Percentiles rank a stretch among this genome's conserved stretches.
phyloP scores from a whole-genome alignment of 2,113 vertebrate genomes.

The Choloepus hoffmanni region DNA sequence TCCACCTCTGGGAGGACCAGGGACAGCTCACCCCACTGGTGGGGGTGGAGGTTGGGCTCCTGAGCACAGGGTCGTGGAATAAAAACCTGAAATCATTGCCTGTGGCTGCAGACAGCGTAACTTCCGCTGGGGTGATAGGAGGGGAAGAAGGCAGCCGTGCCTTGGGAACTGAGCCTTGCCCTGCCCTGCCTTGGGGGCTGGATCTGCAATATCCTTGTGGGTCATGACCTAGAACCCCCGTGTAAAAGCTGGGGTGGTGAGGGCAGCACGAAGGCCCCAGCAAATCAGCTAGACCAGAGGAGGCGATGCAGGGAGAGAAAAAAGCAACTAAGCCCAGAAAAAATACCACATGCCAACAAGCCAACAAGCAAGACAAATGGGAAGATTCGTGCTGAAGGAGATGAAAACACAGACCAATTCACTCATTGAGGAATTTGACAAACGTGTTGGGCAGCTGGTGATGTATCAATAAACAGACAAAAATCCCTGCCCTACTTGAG shows the following conservation, averaged over 20 bases:
- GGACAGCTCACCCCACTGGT: background rate
- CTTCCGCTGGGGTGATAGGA: background rate
- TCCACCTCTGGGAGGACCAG: background rate
- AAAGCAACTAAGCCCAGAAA: background rate
- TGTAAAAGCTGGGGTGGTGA: background rate
- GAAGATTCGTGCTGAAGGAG: background rate
- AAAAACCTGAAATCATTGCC: background rate
- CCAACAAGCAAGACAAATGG: background rate
- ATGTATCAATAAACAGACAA: background rate
- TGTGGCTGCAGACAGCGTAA: background rate
- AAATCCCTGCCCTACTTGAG: too few species aligned
- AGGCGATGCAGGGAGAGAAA: background rate
- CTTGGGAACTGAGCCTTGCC: background rate
- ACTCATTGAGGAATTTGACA: background rate
- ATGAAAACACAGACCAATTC: background rate
- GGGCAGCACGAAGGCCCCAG: too few species aligned
- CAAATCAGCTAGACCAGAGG: background rate
- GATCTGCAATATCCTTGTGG: background rate
- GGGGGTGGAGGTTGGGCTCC: background rate
- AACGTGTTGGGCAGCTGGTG: background rate
- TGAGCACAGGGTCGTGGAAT: background rate
- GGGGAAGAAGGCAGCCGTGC: background rate
- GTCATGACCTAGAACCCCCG: background rate
- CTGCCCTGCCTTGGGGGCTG: background rate
- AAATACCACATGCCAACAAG: background rate